Evolutionary conservation across 2,888 invertebrate species (phyloP).

Genomic region (Monoplex corrugatus): DNA sequence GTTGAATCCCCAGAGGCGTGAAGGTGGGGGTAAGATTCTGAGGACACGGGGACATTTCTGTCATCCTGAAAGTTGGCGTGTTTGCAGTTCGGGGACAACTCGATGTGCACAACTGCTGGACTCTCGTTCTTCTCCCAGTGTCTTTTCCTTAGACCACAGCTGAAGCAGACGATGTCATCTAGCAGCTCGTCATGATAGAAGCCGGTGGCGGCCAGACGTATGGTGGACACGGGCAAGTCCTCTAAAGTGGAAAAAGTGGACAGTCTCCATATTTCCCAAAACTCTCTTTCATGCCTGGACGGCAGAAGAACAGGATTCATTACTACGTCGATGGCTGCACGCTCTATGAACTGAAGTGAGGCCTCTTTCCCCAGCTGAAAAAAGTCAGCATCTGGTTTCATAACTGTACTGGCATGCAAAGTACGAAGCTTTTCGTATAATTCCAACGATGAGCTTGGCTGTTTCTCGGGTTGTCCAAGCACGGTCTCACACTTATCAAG

Average conservation of each 20-base stretch:
- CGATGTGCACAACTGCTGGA: neutral
- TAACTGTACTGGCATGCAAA: neutral
- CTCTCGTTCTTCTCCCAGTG: neutral
- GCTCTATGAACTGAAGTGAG: neutral
- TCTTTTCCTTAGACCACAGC: slow-evolving; percentile 32
- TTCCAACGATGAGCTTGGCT: neutral
- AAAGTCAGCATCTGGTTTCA: neutral
- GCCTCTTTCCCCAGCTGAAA: neutral
- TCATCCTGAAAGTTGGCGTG: slow-evolving; percentile 25
- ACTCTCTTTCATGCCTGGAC: neutral
- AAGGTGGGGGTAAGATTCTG: neutral
- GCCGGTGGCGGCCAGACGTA: slow-evolving; percentile 35
- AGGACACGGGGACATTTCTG: neutral
- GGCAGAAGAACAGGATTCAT: neutral
- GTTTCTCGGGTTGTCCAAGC: neutral
- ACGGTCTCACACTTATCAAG: neutral
- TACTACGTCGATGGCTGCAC: neutral
- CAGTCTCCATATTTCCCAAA: neutral
- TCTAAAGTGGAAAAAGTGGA: neutral
- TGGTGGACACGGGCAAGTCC: slow-evolving; percentile 13
- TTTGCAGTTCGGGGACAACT: neutral
- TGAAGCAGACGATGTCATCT: slow-evolving; percentile 34
- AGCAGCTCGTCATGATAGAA: slow-evolving; percentile 7
- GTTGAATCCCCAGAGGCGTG: neutral
- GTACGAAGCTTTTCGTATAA: neutral